These are phyloP conservation scores for Dolichoris vasculosae DNA, from an alignment of 1,140 invertebrate species.

Conservation along the genomic window DNA sequence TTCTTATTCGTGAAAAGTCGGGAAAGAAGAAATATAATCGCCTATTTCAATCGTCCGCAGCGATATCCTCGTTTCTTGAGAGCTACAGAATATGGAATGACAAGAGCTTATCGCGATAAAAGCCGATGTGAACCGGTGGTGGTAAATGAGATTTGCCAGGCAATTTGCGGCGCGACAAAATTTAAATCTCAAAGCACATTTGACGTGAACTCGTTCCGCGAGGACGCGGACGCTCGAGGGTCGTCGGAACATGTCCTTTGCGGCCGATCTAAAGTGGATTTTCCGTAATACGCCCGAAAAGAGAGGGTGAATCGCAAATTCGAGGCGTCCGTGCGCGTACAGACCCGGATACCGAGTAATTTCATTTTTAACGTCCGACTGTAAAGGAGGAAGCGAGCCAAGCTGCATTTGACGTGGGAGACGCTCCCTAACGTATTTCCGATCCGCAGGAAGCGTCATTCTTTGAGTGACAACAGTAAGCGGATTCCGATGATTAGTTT, in stretches of 20 bases:
- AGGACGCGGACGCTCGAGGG: neutral
- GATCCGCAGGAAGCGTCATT: conserved; percentile 16
- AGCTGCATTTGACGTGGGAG: conserved; percentile 30
- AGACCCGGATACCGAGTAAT: conserved; percentile 58
- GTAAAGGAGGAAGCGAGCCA: neutral
- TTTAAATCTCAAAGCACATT: conserved; percentile 70
- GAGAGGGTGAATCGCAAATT: conserved; percentile 70
- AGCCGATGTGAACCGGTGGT: neutral
- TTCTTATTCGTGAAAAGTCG: neutral
- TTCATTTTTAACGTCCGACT: conserved; percentile 63
- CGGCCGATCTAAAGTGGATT: conserved; percentile 66
- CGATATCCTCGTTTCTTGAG: too few relatives aligned
- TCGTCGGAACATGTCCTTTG: conserved; percentile 59
- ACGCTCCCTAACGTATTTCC: conserved; percentile 25
- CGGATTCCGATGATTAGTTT: conserved; percentile 52
- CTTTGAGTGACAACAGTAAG: conserved; percentile 47
- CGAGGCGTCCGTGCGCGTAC: neutral
- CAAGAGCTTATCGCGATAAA: neutral
- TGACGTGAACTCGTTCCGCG: conserved; percentile 45
- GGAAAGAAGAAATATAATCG: neutral
- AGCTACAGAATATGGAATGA: neutral
- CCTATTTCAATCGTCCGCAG: neutral
- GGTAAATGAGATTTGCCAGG: conserved; percentile 67
- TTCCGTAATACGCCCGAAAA: conserved; percentile 61
- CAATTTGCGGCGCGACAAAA: conserved; percentile 70